These are phyloP conservation scores for Scaptomyza hsui DNA, from an alignment of 1,140 invertebrate genomes.

Conservation along the genomic window DNA sequence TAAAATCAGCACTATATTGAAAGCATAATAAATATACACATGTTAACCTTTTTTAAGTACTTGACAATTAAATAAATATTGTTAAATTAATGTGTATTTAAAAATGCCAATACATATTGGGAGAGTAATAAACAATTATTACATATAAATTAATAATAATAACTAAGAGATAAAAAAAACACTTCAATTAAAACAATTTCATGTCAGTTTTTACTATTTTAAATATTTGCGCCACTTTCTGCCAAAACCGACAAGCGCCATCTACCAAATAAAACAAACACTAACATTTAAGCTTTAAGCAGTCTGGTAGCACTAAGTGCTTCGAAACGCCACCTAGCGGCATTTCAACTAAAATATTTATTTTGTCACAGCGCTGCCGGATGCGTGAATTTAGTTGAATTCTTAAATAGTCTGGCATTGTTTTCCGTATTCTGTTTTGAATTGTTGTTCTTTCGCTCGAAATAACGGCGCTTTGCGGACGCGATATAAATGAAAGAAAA, in stretches of 20 bases:
- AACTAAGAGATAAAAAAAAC: too few species aligned
- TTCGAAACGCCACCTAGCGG: constrained; percentile 2
- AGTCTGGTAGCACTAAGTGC: background rate
- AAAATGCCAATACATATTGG: too few species aligned
- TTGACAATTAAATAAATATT: too few species aligned
- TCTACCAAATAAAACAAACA: background rate
- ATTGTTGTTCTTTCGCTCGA: constrained; percentile 38
- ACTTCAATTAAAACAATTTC: too few species aligned
- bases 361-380: background rate
- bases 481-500: constrained; percentile 62
- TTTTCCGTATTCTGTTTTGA: constrained; percentile 49
- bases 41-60: too few species aligned
- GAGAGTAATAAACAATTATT: background rate
- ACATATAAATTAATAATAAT: constrained; percentile 2
- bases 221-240: background rate
- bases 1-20: background rate
- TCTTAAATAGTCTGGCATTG: constrained; percentile 3
- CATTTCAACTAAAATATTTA: background rate
- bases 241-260: background rate
- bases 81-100: too few species aligned
- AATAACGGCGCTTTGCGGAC: constrained; percentile 56
- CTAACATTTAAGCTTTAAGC: background rate
- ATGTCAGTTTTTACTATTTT: too few species aligned
- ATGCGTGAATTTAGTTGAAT: background rate
- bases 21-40: too few species aligned